Evolutionary conservation across 2,113 vertebrate species (phyloP), one percentile per base, ranked within the genome.

Genomic region (Gavia stellata): DNA sequence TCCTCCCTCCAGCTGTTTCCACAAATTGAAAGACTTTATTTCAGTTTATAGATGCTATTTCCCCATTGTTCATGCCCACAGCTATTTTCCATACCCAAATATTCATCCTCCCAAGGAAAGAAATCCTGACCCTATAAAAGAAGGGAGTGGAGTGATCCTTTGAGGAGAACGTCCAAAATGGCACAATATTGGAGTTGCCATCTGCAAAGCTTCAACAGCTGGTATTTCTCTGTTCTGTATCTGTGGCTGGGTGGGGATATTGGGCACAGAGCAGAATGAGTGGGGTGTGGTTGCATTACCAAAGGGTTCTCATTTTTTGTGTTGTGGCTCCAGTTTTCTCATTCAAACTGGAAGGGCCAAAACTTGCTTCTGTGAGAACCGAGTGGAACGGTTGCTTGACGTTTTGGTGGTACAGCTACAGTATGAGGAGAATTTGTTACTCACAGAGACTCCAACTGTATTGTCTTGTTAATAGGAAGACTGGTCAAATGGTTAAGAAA

Each of bases 51-150:
- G 89, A 91, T 58, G n/a, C 34, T 73, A 25, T 75, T 94, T 91
- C 36, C 53, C 92, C 25, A 75, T 86, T 95, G 83, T 86, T 95
- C 56, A 5, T 94, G 53, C 49, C 49, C 53, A 67, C 58, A 92
- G 86, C 70, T 93, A 85, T 94, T 95, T 96, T 96, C 92, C 91
- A 75, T 92, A 77, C 49, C 68, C 77, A 91, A 62, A 65, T 61
- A 91, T 85, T 42, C 33, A 65, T 61, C 34, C 21, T 29, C 12
- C 17, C 53, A n/a, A 71, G 78, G 92, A 91, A 93, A 96, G 42
- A 81, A 92, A 89, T 81, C 42, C 44, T 0, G 1, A 31, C 20
- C 28, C 28, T 75, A 28, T 89, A 61, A 85, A 96, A 94, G 40
- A 90, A 81, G 52, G 33, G 33, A 53, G 25, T 84, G 68, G 77